Conservation (phyloP, 1,140 invertebrate species). For the Contarinia nasturtii region DNA sequence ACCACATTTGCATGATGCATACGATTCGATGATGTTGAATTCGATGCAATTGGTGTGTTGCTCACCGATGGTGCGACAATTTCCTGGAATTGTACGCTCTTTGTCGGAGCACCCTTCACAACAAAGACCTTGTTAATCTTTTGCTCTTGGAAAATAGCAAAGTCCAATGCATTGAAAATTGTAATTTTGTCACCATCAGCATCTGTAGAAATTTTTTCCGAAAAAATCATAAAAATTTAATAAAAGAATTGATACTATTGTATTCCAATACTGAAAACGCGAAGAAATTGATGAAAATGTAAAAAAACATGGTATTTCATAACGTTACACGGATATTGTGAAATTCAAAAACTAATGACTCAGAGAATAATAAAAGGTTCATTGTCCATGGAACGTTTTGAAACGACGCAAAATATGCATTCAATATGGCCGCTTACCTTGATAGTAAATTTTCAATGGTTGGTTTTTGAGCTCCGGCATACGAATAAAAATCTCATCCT, state of each 20-base stretch:
- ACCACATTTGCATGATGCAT: neutral
- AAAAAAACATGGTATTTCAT: neutral
- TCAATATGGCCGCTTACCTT: neutral
- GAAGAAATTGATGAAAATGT: neutral
- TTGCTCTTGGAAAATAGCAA: neutral
- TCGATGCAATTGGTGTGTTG: neutral
- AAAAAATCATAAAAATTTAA: neutral
- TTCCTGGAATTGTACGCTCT: neutral
- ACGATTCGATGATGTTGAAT: neutral
- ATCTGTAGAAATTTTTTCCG: neutral
- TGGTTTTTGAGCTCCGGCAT: neutral
- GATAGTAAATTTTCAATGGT: neutral
- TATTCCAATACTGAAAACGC: too few species aligned
- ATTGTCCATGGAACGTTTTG: neutral
- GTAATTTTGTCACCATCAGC: neutral
- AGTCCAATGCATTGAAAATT: neutral
- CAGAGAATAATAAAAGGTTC: neutral
- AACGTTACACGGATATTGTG: neutral
- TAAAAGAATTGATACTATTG: too few species aligned
- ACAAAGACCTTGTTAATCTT: neutral
- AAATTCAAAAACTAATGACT: neutral
- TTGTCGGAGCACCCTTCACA: neutral
- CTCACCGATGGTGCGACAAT: neutral
- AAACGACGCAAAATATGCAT: neutral
- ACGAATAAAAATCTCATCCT: neutral